Percentiles rank a stretch among this genome's conserved stretches.
Evolutionary conservation across 2,888 invertebrate species (phyloP).

Genomic region (Cataglyphis altisquamis): DNA sequence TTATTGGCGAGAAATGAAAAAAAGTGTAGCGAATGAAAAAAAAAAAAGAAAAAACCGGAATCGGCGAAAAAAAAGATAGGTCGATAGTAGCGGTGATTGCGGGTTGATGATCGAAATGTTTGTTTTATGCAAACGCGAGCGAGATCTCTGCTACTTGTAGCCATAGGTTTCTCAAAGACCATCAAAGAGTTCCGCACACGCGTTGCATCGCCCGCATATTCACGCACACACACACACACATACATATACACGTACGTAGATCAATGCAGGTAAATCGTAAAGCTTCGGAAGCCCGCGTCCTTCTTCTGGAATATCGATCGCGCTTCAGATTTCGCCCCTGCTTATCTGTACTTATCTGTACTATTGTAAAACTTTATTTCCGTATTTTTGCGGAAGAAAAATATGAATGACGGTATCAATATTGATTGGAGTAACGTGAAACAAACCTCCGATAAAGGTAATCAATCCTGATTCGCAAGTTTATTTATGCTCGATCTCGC

Average conservation of each 20-base stretch:
- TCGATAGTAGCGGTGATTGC: neutral
- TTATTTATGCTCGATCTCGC: conserved; percentile 29
- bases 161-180: conserved; percentile 76
- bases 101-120: conserved; percentile 63
- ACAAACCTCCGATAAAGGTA: conserved; percentile 11
- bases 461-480: conserved; percentile 31
- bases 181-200: conserved; percentile 61
- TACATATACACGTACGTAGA: neutral
- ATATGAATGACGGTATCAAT: conserved; percentile 26
- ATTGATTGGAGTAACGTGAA: neutral
- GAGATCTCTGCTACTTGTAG: conserved; percentile 76
- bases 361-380: conserved; percentile 55
- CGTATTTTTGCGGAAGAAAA: conserved; percentile 35
- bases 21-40: conserved; percentile 59
- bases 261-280: conserved; percentile 24
- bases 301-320: conserved; percentile 34
- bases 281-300: conserved; percentile 22
- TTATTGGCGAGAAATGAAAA: conserved; percentile 51
- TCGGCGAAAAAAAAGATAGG: conserved; percentile 2
- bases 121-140: conserved; percentile 78
- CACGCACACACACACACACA: neutral
- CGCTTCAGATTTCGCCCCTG: conserved; percentile 35
- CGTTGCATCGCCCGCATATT: conserved; percentile 38
- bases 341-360: conserved; percentile 54
- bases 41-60: neutral